These are phyloP conservation scores for Liasis olivaceus DNA, from an alignment of 2,797 vertebrate genomes.

Conservation along the genomic window DNA sequence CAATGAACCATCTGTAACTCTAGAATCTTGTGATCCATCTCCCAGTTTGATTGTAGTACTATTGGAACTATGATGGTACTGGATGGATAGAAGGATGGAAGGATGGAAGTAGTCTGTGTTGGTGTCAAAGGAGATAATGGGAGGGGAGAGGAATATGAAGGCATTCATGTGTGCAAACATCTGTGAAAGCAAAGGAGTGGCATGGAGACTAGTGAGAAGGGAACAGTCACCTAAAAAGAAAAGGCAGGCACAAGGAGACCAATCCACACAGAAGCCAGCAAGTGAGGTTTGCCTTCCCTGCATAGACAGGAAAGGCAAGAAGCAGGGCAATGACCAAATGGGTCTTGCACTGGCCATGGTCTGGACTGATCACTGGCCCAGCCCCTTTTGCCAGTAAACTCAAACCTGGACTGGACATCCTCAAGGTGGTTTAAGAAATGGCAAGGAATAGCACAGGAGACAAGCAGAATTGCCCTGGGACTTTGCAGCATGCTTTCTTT, in stretches of 20 bases:
- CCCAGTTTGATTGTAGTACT: background rate
- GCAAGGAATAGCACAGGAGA: background rate
- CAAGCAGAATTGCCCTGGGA: background rate
- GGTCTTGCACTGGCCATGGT: background rate
- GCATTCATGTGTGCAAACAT: background rate
- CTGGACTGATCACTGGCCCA: background rate
- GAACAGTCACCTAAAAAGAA: background rate
- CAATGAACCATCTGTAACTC: background rate
- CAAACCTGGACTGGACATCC: background rate
- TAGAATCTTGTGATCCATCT: background rate
- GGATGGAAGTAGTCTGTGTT: background rate
- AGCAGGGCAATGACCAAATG: background rate
- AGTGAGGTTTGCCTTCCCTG: background rate
- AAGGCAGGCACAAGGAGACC: background rate
- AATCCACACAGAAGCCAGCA: background rate
- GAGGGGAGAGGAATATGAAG: background rate
- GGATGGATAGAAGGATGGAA: background rate
- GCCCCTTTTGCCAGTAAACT: background rate
- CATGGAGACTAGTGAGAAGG: background rate
- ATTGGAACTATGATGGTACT: background rate
- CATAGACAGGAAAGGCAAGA: background rate
- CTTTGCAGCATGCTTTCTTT: background rate
- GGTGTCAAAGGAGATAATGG: background rate
- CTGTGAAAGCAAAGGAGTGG: background rate
- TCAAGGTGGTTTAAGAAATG: background rate